A percentile compares a stretch with the other conserved stretches of the same genome.
These are phyloP conservation scores for Saccopteryx bilineata DNA, from an alignment of 2,113 vertebrate genomes.

Conservation along the genomic window DNA sequence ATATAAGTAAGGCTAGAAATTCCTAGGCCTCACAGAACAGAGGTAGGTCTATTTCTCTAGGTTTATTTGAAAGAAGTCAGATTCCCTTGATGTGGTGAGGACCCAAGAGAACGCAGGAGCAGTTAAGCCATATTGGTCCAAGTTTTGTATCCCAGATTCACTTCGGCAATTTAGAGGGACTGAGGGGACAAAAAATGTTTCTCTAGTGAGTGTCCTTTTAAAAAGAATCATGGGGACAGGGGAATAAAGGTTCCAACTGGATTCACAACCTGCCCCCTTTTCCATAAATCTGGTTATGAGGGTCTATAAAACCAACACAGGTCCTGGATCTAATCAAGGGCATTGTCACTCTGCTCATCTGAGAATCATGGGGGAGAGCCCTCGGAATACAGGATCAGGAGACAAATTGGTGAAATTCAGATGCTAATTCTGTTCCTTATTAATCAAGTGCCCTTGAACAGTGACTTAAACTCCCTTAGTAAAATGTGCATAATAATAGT, in stretches of 20 bases:
- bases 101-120: neutral
- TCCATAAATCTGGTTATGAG: neutral
- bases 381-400: neutral
- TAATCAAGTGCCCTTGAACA: neutral
- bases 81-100: neutral
- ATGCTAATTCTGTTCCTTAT: neutral
- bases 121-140: neutral
- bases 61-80: neutral
- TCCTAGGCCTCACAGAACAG: neutral
- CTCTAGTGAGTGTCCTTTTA: neutral
- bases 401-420: neutral
- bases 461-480: neutral
- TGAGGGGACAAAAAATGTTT: neutral
- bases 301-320: neutral
- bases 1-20: neutral
- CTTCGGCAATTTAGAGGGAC: neutral
- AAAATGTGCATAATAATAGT: neutral
- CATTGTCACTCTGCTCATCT: neutral
- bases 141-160: neutral
- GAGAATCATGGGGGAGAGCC: neutral
- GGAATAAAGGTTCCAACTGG: neutral
- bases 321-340: neutral
- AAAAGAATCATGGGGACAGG: neutral
- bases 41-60: neutral
- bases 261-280: neutral